Base-by-base conservation (phyloP, 2,113 vertebrate genomes). In the Cygnus buccinator region DNA sequence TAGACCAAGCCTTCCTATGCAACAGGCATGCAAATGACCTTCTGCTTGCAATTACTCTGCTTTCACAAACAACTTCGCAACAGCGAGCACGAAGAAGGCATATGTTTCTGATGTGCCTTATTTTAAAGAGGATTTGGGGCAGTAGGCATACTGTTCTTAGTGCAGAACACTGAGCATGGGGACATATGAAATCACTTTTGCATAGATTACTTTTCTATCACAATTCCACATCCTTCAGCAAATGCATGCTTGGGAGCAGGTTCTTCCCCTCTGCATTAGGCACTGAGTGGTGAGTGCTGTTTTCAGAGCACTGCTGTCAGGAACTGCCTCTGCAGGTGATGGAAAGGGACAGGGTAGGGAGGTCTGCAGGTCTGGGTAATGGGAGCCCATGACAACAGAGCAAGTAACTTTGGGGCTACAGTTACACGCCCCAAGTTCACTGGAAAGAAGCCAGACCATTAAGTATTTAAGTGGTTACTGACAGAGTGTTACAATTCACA, bases 401-500 rank as follows among this genome's bases (percentile, higher is more conserved):
- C 0, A 1, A 57, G 22, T 19, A 25, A 65, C 50, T 76, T 11
- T 13, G 65, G 80, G 87, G 35, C 71, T 87, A 37, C 44, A 76
- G 5, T 35, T 14, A 8, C 5, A 1, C 22, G 78, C 82, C 67
- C 78, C 70, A 67, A 8, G 39, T 13, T 52, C 79, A 55, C 90
- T 93, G 95, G 91, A 78, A 57, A 68, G 35, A 82, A 74, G 63
- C 89, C 95, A 96, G 76, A 46, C 67, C 41, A 57, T 93, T 23
- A 71, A 89, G 89, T 67, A 81, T 79, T 95, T 87, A 59, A 78
- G 77, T 89, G 58, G 33, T 63, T 82, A 91, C 58, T 89, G 95
- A 94, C 91, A 94, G 85, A 79, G 84, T 84, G 89, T 25, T 90
- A 88, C 54, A 85, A 70, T 87, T 94, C 94, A 78, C 80, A 72